Conservation (phyloP, 2,888 invertebrate species). For the Phaonia tiefii region DNA sequence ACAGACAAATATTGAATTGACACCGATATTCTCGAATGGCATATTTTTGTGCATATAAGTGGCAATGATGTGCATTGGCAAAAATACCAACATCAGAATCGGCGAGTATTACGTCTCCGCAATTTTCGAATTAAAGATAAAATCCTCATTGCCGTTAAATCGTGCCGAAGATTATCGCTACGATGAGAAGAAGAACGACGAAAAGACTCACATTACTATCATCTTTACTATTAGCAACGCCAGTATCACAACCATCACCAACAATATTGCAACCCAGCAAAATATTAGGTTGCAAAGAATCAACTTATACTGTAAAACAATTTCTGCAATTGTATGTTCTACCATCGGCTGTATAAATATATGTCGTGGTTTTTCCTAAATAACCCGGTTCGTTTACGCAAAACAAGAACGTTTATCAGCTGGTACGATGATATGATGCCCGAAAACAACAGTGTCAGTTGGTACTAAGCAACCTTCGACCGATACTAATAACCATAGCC, state of each 20-base stretch:
- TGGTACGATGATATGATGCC: too few species aligned
- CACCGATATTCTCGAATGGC: slow-evolving; percentile 81
- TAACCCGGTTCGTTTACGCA: too few species aligned
- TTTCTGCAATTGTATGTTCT: too few species aligned
- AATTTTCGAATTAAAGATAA: slow-evolving; percentile 85
- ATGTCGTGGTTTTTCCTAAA: too few species aligned
- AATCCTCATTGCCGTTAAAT: slow-evolving; percentile 84
- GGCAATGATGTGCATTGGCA: slow-evolving; percentile 80
- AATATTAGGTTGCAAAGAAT: too few species aligned
- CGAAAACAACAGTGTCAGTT: too few species aligned
- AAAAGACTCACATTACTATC: slow-evolving; percentile 84
- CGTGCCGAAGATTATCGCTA: slow-evolving; percentile 84
- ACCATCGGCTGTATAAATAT: too few species aligned
- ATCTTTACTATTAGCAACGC: background rate
- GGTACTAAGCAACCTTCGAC: too few species aligned
- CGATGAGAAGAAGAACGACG: slow-evolving; percentile 82
- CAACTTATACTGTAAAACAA: too few species aligned
- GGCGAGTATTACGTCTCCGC: slow-evolving; percentile 83
- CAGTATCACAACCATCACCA: background rate
- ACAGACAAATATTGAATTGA: slow-evolving; percentile 82
- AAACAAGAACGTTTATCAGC: too few species aligned
- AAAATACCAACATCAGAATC: slow-evolving; percentile 79
- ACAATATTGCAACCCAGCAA: too few species aligned
- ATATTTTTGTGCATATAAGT: slow-evolving; percentile 81
- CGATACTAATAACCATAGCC: too few species aligned